A percentile compares a stretch with the other conserved stretches of the same genome.
Evolutionary conservation across 2,888 invertebrate species (phyloP).

Genomic region (Mantis religiosa): DNA sequence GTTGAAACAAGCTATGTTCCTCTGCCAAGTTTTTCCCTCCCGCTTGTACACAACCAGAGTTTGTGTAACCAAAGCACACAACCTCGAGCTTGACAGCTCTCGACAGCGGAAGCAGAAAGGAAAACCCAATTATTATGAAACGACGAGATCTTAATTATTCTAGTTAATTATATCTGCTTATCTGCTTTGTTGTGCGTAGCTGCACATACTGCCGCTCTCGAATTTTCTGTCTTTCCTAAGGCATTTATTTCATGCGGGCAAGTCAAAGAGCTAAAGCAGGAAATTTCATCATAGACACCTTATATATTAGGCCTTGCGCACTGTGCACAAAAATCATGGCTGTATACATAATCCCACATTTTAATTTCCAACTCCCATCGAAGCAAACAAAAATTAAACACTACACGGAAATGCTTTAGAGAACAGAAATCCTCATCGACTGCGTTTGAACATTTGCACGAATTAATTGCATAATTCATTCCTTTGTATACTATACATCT

Average conservation of each 20-base stretch:
- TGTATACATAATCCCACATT: background rate
- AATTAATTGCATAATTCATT: too few relatives aligned
- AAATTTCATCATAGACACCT: background rate
- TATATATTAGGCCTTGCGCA: background rate
- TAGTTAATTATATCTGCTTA: constrained; percentile 13
- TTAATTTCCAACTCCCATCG: background rate
- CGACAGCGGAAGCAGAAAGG: background rate
- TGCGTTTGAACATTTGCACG: background rate
- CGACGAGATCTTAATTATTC: constrained; percentile 11
- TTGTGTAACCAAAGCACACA: background rate
- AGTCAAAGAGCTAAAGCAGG: background rate
- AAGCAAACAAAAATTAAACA: background rate
- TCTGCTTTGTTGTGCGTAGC: background rate
- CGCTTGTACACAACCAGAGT: background rate
- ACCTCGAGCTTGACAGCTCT: background rate
- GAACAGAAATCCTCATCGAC: background rate
- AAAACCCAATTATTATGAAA: background rate
- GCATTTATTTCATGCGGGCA: background rate
- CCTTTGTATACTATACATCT: too few relatives aligned
- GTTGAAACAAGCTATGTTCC: background rate
- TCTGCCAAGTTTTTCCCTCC: background rate
- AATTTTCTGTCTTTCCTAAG: background rate
- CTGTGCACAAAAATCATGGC: background rate
- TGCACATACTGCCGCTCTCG: background rate
- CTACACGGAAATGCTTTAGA: background rate